Percentiles rank a stretch among this genome's conserved stretches.
These are phyloP conservation scores for Hypomecis atomaria DNA, from an alignment of 2,888 invertebrate genomes.

Conservation along the genomic window DNA sequence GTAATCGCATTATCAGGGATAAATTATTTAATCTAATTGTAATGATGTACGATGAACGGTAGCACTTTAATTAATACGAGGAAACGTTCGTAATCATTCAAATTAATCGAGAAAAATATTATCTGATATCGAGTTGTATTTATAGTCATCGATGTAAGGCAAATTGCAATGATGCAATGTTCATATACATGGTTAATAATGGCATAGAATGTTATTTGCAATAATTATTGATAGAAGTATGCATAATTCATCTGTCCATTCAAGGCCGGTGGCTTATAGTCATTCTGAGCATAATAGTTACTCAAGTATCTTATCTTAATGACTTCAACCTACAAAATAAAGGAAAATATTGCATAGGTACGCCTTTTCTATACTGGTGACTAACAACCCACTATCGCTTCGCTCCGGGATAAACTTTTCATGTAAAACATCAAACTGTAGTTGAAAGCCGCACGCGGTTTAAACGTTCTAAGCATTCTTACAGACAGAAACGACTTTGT, in stretches of 20 bases:
- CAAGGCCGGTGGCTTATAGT: constrained; percentile 30
- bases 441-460: too few species aligned
- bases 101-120: constrained; percentile 5
- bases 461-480: too few species aligned
- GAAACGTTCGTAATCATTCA: constrained; percentile 17
- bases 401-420: too few species aligned
- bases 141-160: neutral
- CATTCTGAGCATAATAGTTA: neutral
- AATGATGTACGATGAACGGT: constrained; percentile 43
- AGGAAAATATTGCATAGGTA: too few species aligned
- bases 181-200: constrained; percentile 6
- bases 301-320: too few species aligned
- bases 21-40: constrained; percentile 44
- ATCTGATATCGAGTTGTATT: constrained; percentile 14
- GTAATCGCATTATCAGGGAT: constrained; percentile 41
- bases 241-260: constrained; percentile 29
- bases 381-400: too few species aligned
- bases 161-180: constrained; percentile 15
- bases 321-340: neutral
- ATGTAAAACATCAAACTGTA: too few species aligned
- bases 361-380: neutral
- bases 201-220: constrained; percentile 14
- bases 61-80: constrained; percentile 35
- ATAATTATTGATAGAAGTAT: constrained; percentile 20
- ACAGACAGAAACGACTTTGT: too few species aligned